phyloP scores from a whole-genome alignment of 2,888 invertebrate species.

The Coelinius sp. region DNA sequence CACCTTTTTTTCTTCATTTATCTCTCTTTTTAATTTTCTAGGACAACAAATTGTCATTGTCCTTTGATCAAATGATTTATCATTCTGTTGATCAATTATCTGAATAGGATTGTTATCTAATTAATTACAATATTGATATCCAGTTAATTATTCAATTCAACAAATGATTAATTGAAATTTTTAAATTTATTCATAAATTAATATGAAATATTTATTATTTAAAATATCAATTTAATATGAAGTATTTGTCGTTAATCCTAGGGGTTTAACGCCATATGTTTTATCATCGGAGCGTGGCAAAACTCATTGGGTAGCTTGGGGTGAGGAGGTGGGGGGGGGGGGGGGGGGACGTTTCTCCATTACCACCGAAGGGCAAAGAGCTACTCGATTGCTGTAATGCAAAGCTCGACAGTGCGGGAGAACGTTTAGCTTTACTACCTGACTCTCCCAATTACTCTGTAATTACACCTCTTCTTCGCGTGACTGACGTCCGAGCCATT shows the following conservation, averaged over 20 bases:
- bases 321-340: no score
- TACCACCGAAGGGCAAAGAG: constrained; percentile 53
- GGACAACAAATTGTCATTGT: not conserved
- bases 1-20: not conserved
- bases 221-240: constrained; percentile 21
- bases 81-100: no score
- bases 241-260: constrained; percentile 13
- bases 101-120: no score
- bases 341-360: constrained; percentile 53
- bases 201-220: not conserved
- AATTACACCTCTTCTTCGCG: constrained; percentile 41
- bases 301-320: constrained; percentile 42
- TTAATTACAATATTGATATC: no score
- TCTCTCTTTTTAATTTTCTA: no score
- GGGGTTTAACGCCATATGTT: constrained; percentile 26
- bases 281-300: constrained; percentile 32
- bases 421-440: constrained; percentile 37
- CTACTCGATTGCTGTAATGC: constrained; percentile 53
- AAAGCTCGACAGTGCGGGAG: constrained; percentile 43
- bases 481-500: constrained; percentile 36
- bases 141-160: no score
- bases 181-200: no score
- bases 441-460: constrained; percentile 24
- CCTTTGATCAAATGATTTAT: not conserved
- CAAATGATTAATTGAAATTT: no score